Conservation (phyloP, 2,888 invertebrate species). For the Xylota segnis region DNA sequence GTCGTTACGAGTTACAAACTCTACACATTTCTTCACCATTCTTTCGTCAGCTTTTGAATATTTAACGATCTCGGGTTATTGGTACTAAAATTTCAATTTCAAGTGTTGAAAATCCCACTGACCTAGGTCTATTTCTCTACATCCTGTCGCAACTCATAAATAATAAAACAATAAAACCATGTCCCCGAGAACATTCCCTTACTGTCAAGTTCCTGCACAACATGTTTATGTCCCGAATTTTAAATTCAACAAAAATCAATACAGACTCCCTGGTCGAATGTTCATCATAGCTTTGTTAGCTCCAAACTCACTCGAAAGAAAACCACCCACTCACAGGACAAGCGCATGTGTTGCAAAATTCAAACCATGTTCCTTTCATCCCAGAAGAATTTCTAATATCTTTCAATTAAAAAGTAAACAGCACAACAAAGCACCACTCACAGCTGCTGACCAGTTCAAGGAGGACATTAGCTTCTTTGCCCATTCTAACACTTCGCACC, state of each 20-base stretch:
- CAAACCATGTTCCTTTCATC: constrained; percentile 10
- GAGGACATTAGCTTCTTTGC: constrained; percentile 14
- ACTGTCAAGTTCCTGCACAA: background rate
- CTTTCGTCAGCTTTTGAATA: background rate
- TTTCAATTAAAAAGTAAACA: constrained; percentile 38
- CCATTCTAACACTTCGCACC: background rate
- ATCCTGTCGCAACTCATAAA: constrained; percentile 20
- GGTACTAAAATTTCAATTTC: background rate
- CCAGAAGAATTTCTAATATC: constrained; percentile 37
- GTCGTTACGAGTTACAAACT: background rate
- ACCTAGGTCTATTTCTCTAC: constrained; percentile 9
- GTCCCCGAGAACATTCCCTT: background rate
- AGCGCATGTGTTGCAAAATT: constrained; percentile 34
- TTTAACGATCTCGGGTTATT: background rate
- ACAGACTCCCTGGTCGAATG: background rate
- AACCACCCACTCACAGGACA: background rate
- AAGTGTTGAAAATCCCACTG: background rate
- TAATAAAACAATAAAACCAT: background rate
- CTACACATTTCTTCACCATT: background rate
- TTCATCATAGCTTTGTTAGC: background rate
- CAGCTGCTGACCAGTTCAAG: constrained; percentile 4
- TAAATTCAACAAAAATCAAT: constrained; percentile 14
- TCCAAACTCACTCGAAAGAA: background rate
- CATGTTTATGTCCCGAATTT: constrained; percentile 11
- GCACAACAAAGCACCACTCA: background rate